Conservation (phyloP, 2,797 vertebrate genomes). For the Pampus argenteus region DNA sequence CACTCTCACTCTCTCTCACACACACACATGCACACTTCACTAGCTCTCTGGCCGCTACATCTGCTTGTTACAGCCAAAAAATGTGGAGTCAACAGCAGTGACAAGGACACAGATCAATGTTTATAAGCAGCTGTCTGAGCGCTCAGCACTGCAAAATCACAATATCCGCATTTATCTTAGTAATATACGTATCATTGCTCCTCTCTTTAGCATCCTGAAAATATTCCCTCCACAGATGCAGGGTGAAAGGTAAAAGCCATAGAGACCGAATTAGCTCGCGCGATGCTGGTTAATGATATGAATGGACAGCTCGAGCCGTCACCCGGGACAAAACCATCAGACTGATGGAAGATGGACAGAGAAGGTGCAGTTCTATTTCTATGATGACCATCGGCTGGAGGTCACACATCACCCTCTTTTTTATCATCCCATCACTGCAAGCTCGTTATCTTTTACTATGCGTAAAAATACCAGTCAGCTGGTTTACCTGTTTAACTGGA, state of each 20-base stretch:
- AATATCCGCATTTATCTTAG: slow-evolving; percentile 5
- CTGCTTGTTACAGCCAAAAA: slow-evolving; percentile 37
- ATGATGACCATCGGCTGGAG: slow-evolving; percentile 10
- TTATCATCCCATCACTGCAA: not conserved
- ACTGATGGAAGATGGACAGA: slow-evolving; percentile 35
- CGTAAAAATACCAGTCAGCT: slow-evolving; percentile 24
- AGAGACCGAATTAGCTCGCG: too few relatives aligned
- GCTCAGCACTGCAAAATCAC: not conserved
- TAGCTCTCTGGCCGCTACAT: slow-evolving; percentile 29
- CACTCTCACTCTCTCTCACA: slow-evolving; percentile 20
- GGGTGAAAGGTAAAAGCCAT: not conserved
- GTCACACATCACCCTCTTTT: slow-evolving; percentile 13
- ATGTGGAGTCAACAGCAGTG: slow-evolving; percentile 44
- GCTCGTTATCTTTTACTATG: slow-evolving; percentile 17
- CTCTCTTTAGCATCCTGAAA: not conserved
- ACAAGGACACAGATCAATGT: slow-evolving; percentile 5
- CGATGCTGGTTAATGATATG: not conserved
- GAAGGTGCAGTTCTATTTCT: slow-evolving; percentile 5
- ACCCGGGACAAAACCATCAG: slow-evolving; percentile 4
- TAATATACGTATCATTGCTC: not conserved
- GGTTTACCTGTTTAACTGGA: slow-evolving; percentile 41
- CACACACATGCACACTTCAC: slow-evolving; percentile 15
- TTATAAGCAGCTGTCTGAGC: too few relatives aligned
- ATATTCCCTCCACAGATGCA: not conserved
- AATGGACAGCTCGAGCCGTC: not conserved